Evolutionary conservation across 2,797 vertebrate species (phyloP).

Genomic region (Mus spretus): DNA sequence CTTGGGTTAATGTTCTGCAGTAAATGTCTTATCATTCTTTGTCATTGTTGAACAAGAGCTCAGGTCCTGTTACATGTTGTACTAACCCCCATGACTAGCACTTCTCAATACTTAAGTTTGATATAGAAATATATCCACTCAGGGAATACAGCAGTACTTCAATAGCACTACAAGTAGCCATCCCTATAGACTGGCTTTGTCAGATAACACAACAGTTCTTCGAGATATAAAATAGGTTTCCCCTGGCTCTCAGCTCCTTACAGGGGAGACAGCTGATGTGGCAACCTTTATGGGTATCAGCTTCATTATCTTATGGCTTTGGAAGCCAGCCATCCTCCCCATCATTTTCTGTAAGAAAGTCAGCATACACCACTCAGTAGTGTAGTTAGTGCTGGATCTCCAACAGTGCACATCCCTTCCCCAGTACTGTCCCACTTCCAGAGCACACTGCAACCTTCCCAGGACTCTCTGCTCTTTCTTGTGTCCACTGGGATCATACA

Average conservation of each 20-base stretch:
- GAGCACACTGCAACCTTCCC: not conserved
- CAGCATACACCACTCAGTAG: too few species aligned
- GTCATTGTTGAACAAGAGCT: not conserved
- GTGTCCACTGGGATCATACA: not conserved
- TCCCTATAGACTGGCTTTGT: not conserved
- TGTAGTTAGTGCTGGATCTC: not conserved
- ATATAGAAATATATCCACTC: not conserved
- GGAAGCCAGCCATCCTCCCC: not conserved
- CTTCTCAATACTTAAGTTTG: not conserved
- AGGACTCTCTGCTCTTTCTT: conserved; percentile 4
- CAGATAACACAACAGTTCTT: not conserved
- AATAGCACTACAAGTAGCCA: not conserved
- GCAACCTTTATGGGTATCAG: not conserved
- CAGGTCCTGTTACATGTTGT: not conserved
- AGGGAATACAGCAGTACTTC: not conserved
- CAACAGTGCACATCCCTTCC: not conserved
- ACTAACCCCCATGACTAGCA: not conserved
- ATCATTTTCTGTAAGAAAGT: not conserved
- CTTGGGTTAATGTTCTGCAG: not conserved
- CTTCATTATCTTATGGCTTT: not conserved
- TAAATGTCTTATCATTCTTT: not conserved
- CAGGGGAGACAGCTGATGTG: not conserved
- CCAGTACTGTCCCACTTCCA: not conserved
- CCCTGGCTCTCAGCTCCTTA: not conserved
- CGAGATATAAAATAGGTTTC: not conserved